Base-by-base conservation (phyloP, 1,140 invertebrate species). In the Pinna nobilis region DNA sequence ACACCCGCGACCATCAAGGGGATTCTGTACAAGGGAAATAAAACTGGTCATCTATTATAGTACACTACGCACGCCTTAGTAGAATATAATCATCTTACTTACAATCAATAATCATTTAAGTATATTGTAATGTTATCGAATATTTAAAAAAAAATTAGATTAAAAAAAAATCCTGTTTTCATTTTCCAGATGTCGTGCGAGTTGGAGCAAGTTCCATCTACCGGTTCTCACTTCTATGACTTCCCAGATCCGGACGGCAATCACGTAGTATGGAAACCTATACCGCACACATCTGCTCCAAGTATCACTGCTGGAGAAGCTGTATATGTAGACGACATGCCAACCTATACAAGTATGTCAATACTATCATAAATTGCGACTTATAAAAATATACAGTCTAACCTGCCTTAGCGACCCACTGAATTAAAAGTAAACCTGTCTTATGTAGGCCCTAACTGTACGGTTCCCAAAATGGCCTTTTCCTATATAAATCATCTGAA, bases 201-300 rank as follows among this genome's bases (percentile, higher is more conserved):
- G 1, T 25, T 73, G 47, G 51, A 76, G 30, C 37, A 49, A 15
- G 81, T 81, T 9, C 89, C 88, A 47, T 94, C 35, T 7, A 63
- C 78, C 44, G 70, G 79, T 20, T 64, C 71, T 41, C 86, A 80
- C 39, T 37, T 83, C 64, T 85, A 82, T 61, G 75, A 92, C 90
- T 89, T 78, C n/a, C 77, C 91, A 15, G 90, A 92, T 25, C 86
- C 91, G 84, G 65, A 87, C 89, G 20, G 81, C 80, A 18, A 90
- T 86, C 47, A 35, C n/a, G 39, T 53, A 37, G 66, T 75, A 23
- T 69, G 73, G 67, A 33, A 75, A 50, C 73, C 73, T 3, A 30
- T 70, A 13, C 73, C 66, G 1, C 59, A 75, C 39, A 50, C 60
- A n/a, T 59, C 59, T 13, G 39, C 59, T 28, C 47, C 64, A 13